Evolutionary conservation across 2,113 vertebrate genomes (phyloP), one percentile per base, ranked within the genome.

Genomic region (Dicrurus megarhynchus): DNA sequence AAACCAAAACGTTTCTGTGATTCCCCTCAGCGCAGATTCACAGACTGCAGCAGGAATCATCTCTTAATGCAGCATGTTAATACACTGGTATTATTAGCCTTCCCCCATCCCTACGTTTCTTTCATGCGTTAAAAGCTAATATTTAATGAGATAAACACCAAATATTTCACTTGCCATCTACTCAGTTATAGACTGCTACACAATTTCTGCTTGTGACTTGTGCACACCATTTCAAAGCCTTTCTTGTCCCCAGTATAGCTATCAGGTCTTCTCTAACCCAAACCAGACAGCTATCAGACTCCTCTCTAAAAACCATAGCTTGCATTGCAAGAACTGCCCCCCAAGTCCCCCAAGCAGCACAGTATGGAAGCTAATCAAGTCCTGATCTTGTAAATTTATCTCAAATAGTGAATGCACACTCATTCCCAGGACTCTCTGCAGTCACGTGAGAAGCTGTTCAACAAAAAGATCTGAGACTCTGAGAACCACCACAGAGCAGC

Each of bases 271-370:
- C 70, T 63, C 14, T 33, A 61, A 68, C 30, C 28, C 60, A 75
- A 89, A 64, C 2, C 65, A 68, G 16, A 44, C 5, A 24, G 10
- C 24, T 65, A 0, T 52, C 27, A 14, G 22, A 88, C n/a, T 17
- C 1, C 0, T 26, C 28, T 78, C 61, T 46, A 63, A 74, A 81
- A 84, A 50, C 2, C 0, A 1, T 2, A 42, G 39, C 23, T 68
- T 53, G 26, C 14, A 67, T 50, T 3, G 3, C 9, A 32, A 70
- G 13, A 70, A 41, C 33, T 39, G 23, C 39, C 55, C 73, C 16
- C 35, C 32, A 71, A 20, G 32, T 42, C 26, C 44, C 46, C 55
- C 64, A 39, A 71, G 63, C 10, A 87, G 39, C 64, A 24, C 20
- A 44, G 6, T 13, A 19, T 6, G 5, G 42, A 74, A 88, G n/a